phyloP scores from a whole-genome alignment of 1,140 invertebrate species.

The Drosophila ohnishii region DNA sequence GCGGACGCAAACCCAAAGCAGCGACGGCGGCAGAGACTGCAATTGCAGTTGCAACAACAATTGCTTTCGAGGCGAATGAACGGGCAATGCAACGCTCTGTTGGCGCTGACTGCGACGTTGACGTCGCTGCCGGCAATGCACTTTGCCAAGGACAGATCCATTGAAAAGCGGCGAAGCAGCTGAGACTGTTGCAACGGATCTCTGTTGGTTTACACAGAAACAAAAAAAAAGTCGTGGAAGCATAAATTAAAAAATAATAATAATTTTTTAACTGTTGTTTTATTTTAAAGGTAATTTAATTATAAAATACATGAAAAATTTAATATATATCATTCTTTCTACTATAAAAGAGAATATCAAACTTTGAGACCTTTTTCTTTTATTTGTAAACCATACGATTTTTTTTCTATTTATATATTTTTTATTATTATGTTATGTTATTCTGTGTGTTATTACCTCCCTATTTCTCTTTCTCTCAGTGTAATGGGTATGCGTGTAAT shows the following conservation, averaged over 20 bases:
- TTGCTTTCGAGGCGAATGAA: conserved; percentile 55
- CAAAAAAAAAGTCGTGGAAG: background rate
- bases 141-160: conserved; percentile 83
- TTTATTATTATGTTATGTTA: background rate
- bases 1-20: conserved; percentile 14
- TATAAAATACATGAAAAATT: background rate
- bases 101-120: conserved; percentile 24
- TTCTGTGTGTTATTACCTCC: background rate
- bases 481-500: conserved; percentile 31
- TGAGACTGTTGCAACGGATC: conserved; percentile 40
- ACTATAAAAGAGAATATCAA: background rate
- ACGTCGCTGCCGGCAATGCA: conserved; percentile 72
- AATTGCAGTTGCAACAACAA: conserved; percentile 35
- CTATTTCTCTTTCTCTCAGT: background rate
- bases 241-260: background rate
- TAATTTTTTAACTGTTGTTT: too few species aligned
- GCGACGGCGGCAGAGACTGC: conserved; percentile 14
- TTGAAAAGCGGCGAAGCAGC: conserved; percentile 68
- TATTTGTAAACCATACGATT: too few species aligned
- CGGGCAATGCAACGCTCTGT: conserved; percentile 51
- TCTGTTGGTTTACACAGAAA: conserved; percentile 10
- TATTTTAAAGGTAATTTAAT: background rate
- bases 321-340: background rate
- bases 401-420: background rate
- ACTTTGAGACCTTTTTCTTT: background rate